Evolutionary conservation across 2,113 vertebrate species (phyloP).

Genomic region (Dicaeum eximium): DNA sequence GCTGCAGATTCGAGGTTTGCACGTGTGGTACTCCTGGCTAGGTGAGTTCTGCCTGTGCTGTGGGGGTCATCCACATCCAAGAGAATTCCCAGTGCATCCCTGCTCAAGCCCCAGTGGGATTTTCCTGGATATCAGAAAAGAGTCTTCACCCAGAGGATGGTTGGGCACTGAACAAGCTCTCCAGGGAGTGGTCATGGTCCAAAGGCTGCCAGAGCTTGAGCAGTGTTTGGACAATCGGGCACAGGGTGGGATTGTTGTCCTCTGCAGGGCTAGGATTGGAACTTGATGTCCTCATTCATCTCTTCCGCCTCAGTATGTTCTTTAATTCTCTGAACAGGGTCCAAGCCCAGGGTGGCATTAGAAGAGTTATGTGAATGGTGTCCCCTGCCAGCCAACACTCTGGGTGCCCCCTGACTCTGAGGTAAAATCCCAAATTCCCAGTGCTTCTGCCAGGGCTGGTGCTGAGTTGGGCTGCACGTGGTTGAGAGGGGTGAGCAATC

Average conservation of each 20-base stretch:
- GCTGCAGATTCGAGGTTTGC: neutral
- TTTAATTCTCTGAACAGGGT: neutral
- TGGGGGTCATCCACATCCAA: neutral
- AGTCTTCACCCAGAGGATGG: neutral
- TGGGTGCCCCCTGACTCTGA: neutral
- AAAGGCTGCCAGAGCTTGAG: neutral
- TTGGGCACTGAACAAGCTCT: neutral
- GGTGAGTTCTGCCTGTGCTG: neutral
- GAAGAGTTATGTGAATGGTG: neutral
- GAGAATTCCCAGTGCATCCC: neutral
- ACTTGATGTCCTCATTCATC: neutral
- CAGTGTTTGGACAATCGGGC: neutral
- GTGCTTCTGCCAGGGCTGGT: neutral
- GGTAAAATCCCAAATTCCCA: neutral
- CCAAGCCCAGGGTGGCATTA: neutral
- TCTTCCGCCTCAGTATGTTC: neutral
- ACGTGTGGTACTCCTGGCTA: too few relatives aligned
- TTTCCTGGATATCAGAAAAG: neutral
- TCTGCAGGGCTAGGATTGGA: neutral
- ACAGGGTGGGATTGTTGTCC: neutral
- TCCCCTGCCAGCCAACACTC: neutral
- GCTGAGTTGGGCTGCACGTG: accelerated
- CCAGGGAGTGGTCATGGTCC: too few relatives aligned
- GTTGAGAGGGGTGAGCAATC: neutral
- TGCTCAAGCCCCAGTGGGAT: neutral